Percentiles rank a stretch among this genome's conserved stretches.
These are phyloP conservation scores for Ginglymostoma cirratum DNA, from an alignment of 2,113 vertebrate species.

Conservation along the genomic window DNA sequence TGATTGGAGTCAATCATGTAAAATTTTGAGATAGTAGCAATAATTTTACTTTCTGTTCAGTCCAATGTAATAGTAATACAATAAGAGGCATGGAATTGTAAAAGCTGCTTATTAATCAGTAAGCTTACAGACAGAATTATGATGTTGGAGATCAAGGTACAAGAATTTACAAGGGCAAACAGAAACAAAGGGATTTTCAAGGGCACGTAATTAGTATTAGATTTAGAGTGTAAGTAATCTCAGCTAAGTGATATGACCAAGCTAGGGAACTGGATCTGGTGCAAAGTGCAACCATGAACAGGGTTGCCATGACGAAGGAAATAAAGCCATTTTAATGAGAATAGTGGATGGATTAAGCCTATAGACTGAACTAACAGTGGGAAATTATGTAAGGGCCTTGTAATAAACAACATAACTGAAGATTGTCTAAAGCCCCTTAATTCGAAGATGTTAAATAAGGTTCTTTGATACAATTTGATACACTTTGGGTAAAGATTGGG, in stretches of 20 bases:
- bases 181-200: background rate
- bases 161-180: conserved; percentile 2
- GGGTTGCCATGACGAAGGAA: background rate
- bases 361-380: background rate
- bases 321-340: background rate
- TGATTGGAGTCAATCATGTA: background rate
- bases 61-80: background rate
- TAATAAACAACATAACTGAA: background rate
- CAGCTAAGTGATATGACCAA: background rate
- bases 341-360: background rate
- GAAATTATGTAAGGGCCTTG: background rate
- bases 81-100: background rate
- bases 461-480: background rate
- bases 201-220: background rate
- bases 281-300: background rate
- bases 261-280: background rate
- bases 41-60: background rate
- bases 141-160: background rate
- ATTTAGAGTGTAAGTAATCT: background rate
- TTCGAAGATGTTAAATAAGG: background rate
- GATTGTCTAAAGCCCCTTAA: background rate
- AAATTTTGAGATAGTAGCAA: background rate
- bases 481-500: background rate
- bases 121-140: background rate
- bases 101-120: background rate